Evolutionary conservation across 30 jellyfish, hydroid and myxozoan genomes (phyloP), one percentile per base, ranked within the genome.

Genomic region (Turritopsis rubra): DNA sequence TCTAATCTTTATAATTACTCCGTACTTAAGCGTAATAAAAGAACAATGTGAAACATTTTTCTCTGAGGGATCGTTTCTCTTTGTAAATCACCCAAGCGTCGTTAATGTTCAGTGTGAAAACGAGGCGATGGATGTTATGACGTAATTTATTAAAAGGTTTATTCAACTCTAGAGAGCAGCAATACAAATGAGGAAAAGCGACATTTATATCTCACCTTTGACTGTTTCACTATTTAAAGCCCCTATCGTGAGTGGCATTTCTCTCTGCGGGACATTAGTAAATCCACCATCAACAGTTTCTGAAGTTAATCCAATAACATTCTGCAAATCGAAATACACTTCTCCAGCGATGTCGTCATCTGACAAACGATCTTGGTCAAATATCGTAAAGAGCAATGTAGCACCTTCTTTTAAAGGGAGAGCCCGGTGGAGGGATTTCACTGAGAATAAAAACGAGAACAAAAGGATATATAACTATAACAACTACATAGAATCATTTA

Each of bases 301-400:
- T 21, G 74, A 29, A 8, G 83, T 89, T 24, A 92, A 60, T 8
- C 98, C 98, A n/a, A n/a, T n/a, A n/a, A n/a, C n/a, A 20, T 78
- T 52, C 20, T 65, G 81, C 89, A 92, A 53, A 52, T 83, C 95
- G 66, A 81, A 83, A 68, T 78, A 92, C 19, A 88, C 95, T 75
- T 92, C 98, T 1, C 98, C 98, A 71, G 93, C 96, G 8, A 92
- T 75, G 88, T 92, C 98, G 81, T 92, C 85, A 54, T 87, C 98
- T 21, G 94, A 84, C 29, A 92, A 73, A 1, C 90, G 85, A 77
- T 92, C 98, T 21, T 89, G 85, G 76, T 92, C 98, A 70, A 70
- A 87, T 3, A 92, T 89, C 16, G 98, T 87, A 87, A 92, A 30
- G 72, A 74, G 53, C 53, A 92, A 60, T 1, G 91, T 85, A 8